Evolutionary conservation across 1,140 invertebrate species (phyloP).

Genomic region (Globodera rostochiensis): DNA sequence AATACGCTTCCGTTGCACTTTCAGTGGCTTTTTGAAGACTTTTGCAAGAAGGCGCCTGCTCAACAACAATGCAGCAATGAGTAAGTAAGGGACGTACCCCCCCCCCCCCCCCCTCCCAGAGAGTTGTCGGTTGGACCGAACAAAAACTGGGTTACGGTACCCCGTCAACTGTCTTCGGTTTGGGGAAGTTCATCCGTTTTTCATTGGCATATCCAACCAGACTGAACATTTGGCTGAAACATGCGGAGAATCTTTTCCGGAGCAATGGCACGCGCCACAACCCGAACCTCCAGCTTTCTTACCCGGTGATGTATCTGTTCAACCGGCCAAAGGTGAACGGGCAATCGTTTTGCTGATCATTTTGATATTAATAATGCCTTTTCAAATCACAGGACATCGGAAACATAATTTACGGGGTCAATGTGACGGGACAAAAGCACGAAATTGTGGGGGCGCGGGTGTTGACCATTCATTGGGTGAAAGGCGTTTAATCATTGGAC

Average conservation of each 20-base stretch:
- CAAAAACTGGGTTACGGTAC: neutral
- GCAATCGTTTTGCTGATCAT: neutral
- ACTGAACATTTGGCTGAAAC: slow-evolving; percentile 63
- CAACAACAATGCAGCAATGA: slow-evolving; percentile 47
- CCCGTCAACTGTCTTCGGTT: neutral
- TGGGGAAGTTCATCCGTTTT: neutral
- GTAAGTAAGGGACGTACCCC: slow-evolving; percentile 16
- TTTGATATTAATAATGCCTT: neutral
- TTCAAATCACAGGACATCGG: slow-evolving; percentile 17
- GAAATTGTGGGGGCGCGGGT: slow-evolving; percentile 63
- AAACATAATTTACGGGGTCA: slow-evolving; percentile 42
- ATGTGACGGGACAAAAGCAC: slow-evolving; percentile 63
- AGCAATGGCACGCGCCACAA: slow-evolving; percentile 55
- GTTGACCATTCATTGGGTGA: slow-evolving; percentile 63
- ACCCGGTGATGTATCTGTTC: slow-evolving; percentile 64
- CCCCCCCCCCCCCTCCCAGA: too few species aligned
- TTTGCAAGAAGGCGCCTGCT: slow-evolving; percentile 56
- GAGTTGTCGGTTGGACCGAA: neutral
- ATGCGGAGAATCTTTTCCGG: slow-evolving; percentile 63
- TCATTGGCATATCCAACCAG: neutral
- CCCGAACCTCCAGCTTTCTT: slow-evolving; percentile 64
- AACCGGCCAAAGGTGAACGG: slow-evolving; percentile 57
- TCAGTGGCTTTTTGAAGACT: slow-evolving; percentile 58
- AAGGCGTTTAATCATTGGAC: neutral
- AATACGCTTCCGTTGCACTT: neutral